Percentiles rank a stretch among this genome's conserved stretches.
These are phyloP conservation scores for Acrobasis consociella DNA, from an alignment of 2,888 invertebrate species.

Conservation along the genomic window DNA sequence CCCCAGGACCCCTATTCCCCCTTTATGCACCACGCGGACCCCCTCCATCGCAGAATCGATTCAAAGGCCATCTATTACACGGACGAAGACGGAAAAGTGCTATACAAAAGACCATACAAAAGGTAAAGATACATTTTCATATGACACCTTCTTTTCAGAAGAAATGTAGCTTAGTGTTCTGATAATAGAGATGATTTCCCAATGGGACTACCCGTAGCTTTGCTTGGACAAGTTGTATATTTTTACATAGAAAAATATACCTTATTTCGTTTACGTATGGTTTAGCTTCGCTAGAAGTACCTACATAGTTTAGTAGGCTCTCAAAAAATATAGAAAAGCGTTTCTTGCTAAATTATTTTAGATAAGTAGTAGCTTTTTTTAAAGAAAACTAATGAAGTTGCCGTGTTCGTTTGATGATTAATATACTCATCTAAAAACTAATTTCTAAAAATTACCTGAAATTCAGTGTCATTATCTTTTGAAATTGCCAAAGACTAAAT, in stretches of 20 bases:
- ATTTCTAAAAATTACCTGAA: too few relatives aligned
- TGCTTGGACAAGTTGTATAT: not conserved
- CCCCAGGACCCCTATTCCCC: constrained; percentile 85
- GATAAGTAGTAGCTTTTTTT: not conserved
- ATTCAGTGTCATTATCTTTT: too few relatives aligned
- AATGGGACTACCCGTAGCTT: not conserved
- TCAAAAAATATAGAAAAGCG: not conserved
- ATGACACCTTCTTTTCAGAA: not conserved
- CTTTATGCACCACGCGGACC: constrained; percentile 70
- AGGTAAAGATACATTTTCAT: constrained; percentile 45
- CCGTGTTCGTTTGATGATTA: not conserved
- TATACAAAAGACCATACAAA: constrained; percentile 61
- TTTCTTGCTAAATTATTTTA: not conserved
- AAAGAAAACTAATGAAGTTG: not conserved
- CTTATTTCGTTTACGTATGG: not conserved
- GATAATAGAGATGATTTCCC: constrained; percentile 11
- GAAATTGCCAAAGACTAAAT: too few relatives aligned
- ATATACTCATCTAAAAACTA: too few relatives aligned
- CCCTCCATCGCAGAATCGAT: constrained; percentile 69
- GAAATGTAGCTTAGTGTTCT: not conserved
- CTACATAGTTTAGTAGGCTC: not conserved
- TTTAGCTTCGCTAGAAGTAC: not conserved
- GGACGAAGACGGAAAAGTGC: constrained; percentile 61
- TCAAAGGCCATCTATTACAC: constrained; percentile 64
- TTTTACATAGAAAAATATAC: not conserved